These are phyloP conservation scores for Halichoeres trimaculatus DNA, from an alignment of 2,113 vertebrate genomes.

Conservation along the genomic window DNA sequence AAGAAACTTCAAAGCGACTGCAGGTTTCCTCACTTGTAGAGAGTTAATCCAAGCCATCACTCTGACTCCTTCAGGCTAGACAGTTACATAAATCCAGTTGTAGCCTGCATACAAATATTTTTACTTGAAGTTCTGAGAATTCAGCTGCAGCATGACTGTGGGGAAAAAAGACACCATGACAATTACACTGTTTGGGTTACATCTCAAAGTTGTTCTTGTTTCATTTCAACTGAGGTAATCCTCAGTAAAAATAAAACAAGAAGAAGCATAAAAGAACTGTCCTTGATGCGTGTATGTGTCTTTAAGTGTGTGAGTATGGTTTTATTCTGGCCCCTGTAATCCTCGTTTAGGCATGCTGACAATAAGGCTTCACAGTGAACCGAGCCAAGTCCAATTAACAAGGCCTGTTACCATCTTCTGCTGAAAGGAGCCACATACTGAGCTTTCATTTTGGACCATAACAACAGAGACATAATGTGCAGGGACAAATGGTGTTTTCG, in stretches of 20 bases:
- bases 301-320: conserved; percentile 41
- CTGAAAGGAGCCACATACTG: conserved; percentile 75
- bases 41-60: conserved; percentile 36
- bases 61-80: conserved; percentile 31
- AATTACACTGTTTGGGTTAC: neutral
- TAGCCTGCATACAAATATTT: conserved; percentile 43
- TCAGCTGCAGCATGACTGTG: neutral
- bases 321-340: conserved; percentile 60
- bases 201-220: neutral
- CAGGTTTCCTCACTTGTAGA: conserved; percentile 25
- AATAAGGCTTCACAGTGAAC: conserved; percentile 71
- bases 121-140: neutral
- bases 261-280: conserved; percentile 44
- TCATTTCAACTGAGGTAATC: neutral
- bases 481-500: conserved; percentile 73
- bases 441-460: conserved; percentile 73
- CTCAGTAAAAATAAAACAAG: conserved; percentile 27
- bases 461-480: conserved; percentile 71
- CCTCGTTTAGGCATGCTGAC: conserved; percentile 66
- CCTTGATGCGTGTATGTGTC: conserved; percentile 26
- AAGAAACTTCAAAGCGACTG: conserved; percentile 44
- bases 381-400: conserved; percentile 83
- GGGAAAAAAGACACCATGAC: neutral
- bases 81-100: conserved; percentile 19
- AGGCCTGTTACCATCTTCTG: conserved; percentile 76